phyloP scores from a whole-genome alignment of 1,140 invertebrate species.

The Caenorhabditis latens region DNA sequence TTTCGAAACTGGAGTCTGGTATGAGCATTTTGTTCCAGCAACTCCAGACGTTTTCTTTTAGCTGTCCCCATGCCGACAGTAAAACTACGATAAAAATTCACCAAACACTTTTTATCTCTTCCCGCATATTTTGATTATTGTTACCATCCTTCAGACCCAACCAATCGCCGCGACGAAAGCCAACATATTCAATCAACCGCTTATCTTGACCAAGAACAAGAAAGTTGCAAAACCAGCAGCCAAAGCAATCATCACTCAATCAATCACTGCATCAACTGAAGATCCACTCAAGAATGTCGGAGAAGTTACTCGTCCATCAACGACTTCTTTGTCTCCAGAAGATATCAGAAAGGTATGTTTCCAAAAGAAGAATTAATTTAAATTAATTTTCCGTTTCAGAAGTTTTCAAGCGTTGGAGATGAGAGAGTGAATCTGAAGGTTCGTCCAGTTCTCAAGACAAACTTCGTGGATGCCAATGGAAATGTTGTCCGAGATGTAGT shows the following conservation, averaged over 20 bases:
- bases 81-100: too few relatives aligned
- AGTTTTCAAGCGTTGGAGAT: constrained; percentile 35
- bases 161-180: not conserved
- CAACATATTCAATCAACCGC: constrained; percentile 37
- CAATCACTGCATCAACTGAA: constrained; percentile 35
- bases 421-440: constrained; percentile 35
- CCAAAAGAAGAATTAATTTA: not conserved
- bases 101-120: too few relatives aligned
- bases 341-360: constrained; percentile 26
- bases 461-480: constrained; percentile 53
- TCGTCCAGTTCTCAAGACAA: constrained; percentile 46
- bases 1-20: too few relatives aligned
- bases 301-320: constrained; percentile 1
- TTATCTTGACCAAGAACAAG: constrained; percentile 46
- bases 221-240: constrained; percentile 1
- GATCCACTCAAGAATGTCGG: not conserved
- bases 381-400: not conserved
- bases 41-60: too few relatives aligned
- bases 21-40: too few relatives aligned
- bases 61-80: too few relatives aligned
- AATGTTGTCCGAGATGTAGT: constrained; percentile 31
- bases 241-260: constrained; percentile 16
- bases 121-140: too few relatives aligned
- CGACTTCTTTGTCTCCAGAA: constrained; percentile 40
- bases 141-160: not conserved